phyloP scores from a whole-genome alignment of 2,113 vertebrate species.

The Euleptes europaea region DNA sequence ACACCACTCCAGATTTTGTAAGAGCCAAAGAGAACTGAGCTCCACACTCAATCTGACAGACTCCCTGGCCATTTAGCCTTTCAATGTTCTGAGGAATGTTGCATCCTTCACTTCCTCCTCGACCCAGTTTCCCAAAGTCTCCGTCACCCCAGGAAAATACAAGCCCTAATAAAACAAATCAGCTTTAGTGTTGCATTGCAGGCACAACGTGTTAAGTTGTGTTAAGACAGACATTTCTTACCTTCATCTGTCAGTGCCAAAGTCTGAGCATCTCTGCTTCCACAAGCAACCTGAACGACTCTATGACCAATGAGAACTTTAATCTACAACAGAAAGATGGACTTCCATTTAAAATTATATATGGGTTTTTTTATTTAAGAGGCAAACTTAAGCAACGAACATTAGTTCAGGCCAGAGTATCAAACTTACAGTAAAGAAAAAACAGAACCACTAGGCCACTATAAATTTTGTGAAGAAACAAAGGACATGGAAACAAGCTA shows the following conservation, averaged over 20 bases:
- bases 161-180: conserved; percentile 78
- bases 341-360: background rate
- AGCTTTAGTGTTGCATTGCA: conserved; percentile 16
- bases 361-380: background rate
- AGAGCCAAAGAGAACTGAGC: conserved; percentile 97
- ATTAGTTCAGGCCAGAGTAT: background rate
- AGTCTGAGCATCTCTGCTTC: conserved; percentile 96
- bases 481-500: background rate
- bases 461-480: background rate
- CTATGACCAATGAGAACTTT: conserved; percentile 96
- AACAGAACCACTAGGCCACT: background rate
- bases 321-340: conserved; percentile 75
- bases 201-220: background rate
- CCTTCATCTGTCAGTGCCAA: conserved; percentile 97
- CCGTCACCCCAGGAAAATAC: conserved; percentile 99
- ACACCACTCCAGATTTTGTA: conserved; percentile 97
- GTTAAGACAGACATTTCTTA: conserved; percentile 47
- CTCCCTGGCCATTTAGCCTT: conserved; percentile 91
- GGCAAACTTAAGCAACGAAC: background rate
- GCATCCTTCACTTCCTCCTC: conserved; percentile 97
- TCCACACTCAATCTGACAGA: conserved; percentile 97
- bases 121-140: conserved; percentile 96
- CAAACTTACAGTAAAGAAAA: background rate
- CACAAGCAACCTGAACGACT: conserved; percentile 96
- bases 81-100: conserved; percentile 99